Percentiles rank a stretch among this genome's conserved stretches.
Evolutionary conservation across 1,140 invertebrate genomes (phyloP).

Genomic region (Coenobita brevimanus): DNA sequence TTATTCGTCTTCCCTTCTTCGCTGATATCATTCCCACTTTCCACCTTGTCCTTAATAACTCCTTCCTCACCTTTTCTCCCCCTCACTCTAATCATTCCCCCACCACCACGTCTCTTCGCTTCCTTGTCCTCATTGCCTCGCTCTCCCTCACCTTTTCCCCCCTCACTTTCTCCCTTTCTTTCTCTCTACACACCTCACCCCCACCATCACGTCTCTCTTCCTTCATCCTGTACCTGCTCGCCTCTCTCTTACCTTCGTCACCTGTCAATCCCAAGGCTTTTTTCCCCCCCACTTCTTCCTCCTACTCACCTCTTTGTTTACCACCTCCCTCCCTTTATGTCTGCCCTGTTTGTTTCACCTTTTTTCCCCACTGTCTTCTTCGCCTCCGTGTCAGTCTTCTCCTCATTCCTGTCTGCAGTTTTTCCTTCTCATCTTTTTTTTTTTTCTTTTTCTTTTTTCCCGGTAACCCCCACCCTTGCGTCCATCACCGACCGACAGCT

Average conservation of each 20-base stretch:
- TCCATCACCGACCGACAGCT: neutral
- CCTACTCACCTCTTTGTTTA: neutral
- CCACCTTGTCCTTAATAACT: conserved; percentile 3
- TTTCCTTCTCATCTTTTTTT: neutral
- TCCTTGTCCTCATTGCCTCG: too few species aligned
- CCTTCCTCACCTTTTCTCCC: too few species aligned
- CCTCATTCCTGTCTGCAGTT: neutral
- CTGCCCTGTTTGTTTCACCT: too few species aligned
- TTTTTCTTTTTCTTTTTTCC: conserved; percentile 3
- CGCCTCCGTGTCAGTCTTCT: neutral
- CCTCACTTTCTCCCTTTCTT: neutral
- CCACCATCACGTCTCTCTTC: neutral
- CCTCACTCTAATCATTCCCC: too few species aligned
- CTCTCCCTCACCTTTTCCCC: neutral
- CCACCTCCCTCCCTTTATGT: too few species aligned
- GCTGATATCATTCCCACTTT: neutral
- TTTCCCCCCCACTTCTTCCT: too few species aligned
- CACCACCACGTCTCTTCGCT: too few species aligned
- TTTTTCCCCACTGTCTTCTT: neutral
- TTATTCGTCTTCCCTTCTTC: neutral
- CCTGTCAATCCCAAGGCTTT: neutral
- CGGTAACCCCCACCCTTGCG: neutral
- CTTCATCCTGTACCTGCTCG: neutral
- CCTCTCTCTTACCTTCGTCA: neutral
- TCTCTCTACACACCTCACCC: neutral